These are phyloP conservation scores for Coregonus ussuriensis DNA, from an alignment of 2,797 vertebrate species.

Conservation along the genomic window DNA sequence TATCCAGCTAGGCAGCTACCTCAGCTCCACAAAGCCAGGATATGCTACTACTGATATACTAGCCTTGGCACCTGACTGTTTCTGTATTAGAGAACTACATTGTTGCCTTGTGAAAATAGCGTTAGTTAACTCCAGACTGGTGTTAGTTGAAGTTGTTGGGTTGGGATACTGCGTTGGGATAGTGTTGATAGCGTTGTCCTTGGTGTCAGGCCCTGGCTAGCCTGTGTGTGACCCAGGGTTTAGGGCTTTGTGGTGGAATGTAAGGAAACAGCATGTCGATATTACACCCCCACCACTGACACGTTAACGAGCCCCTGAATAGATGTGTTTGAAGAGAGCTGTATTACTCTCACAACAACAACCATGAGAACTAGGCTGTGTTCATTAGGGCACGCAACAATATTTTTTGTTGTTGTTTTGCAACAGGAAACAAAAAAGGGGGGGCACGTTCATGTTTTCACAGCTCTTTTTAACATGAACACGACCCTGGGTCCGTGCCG, in stretches of 20 bases:
- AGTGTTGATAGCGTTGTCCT: background rate
- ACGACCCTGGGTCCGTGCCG: background rate
- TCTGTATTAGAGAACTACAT: too few species aligned
- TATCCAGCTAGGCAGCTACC: background rate
- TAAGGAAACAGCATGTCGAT: too few species aligned
- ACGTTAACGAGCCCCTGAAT: background rate
- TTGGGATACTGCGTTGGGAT: too few species aligned
- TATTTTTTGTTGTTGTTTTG: too few species aligned
- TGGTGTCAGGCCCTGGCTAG: conserved; percentile 4
- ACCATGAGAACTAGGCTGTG: background rate
- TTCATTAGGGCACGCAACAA: background rate
- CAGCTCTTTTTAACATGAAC: background rate
- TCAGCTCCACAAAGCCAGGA: background rate
- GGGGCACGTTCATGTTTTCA: too few species aligned
- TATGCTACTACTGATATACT: background rate
- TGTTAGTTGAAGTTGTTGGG: background rate
- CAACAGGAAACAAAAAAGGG: too few species aligned
- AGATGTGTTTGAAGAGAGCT: background rate
- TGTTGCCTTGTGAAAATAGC: too few species aligned
- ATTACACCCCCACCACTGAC: too few species aligned
- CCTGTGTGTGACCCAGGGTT: too few species aligned
- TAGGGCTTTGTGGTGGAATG: too few species aligned
- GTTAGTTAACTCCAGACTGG: background rate
- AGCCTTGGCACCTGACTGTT: too few species aligned
- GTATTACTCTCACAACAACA: background rate